A percentile compares a stretch with the other conserved stretches of the same genome.
Conservation (phyloP, 2,113 vertebrate genomes). For the Empidonax traillii region DNA sequence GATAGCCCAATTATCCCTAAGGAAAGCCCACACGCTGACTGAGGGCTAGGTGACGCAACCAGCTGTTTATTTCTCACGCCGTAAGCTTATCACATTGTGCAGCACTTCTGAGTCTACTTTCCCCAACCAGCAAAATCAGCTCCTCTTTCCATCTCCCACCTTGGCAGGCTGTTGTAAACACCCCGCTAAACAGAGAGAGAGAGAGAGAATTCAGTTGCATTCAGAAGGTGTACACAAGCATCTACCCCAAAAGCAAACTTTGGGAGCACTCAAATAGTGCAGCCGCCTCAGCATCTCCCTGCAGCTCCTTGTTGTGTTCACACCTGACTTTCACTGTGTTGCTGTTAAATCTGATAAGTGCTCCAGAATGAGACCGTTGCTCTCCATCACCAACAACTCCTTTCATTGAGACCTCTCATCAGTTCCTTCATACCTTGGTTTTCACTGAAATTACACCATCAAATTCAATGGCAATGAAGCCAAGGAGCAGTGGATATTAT, state of each 20-base stretch:
- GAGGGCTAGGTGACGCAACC: not conserved
- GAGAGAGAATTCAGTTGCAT: not conserved
- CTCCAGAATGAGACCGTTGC: not conserved
- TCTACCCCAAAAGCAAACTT: not conserved
- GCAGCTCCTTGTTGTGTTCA: not conserved
- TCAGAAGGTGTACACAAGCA: not conserved
- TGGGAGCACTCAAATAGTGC: not conserved
- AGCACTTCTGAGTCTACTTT: not conserved
- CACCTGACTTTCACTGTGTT: accelerated
- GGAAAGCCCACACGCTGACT: not conserved
- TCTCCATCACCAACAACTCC: not conserved
- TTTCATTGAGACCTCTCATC: not conserved
- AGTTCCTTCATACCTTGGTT: not conserved
- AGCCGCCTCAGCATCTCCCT: accelerated
- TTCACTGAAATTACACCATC: not conserved
- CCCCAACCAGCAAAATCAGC: not conserved
- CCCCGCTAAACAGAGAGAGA: not conserved
- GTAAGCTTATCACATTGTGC: accelerated
- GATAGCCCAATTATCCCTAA: not conserved
- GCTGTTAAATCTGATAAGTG: not conserved
- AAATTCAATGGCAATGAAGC: not conserved
- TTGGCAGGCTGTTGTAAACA: accelerated
- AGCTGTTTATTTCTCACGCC: not conserved
- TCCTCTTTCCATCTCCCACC: not conserved
- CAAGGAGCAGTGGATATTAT: no score